Evolutionary conservation across 1,140 invertebrate species (phyloP).

Genomic region (Musca domestica): DNA sequence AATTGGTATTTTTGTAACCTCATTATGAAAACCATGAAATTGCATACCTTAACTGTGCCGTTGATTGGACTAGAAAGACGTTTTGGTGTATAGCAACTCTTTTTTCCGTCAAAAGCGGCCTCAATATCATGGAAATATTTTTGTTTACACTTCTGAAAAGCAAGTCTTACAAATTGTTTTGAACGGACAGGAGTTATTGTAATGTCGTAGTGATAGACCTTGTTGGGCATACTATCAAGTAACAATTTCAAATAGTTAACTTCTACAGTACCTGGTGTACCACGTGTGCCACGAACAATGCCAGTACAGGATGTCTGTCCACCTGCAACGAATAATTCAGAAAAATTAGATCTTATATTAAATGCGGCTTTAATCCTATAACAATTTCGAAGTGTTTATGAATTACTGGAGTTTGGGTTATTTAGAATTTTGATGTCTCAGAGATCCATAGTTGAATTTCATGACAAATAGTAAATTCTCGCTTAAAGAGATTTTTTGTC

Average conservation of each 20-base stretch:
- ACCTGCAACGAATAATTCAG: neutral
- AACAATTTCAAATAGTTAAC: conserved; percentile 61
- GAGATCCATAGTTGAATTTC: too few relatives aligned
- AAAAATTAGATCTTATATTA: neutral
- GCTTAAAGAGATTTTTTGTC: too few relatives aligned
- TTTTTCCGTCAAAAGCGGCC: conserved; percentile 73
- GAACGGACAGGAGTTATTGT: conserved; percentile 56
- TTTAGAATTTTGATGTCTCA: too few relatives aligned
- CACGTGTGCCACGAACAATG: conserved; percentile 51
- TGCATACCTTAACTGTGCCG: conserved; percentile 36
- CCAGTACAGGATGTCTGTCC: neutral
- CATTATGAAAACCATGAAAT: neutral
- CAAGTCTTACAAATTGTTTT: conserved; percentile 53
- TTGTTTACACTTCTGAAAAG: conserved; percentile 38
- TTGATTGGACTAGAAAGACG: conserved; percentile 22
- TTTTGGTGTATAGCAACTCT: conserved; percentile 45
- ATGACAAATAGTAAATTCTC: too few relatives aligned
- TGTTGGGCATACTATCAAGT: conserved; percentile 53
- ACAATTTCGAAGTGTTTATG: too few relatives aligned
- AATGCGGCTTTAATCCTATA: too few relatives aligned
- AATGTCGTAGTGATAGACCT: conserved; percentile 60
- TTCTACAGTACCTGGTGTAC: conserved; percentile 54
- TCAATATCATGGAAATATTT: conserved; percentile 38
- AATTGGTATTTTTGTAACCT: neutral
- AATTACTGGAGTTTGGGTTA: too few relatives aligned